Evolutionary conservation across 2,797 vertebrate species (phyloP).

Genomic region (Phoeniculus purpureus): DNA sequence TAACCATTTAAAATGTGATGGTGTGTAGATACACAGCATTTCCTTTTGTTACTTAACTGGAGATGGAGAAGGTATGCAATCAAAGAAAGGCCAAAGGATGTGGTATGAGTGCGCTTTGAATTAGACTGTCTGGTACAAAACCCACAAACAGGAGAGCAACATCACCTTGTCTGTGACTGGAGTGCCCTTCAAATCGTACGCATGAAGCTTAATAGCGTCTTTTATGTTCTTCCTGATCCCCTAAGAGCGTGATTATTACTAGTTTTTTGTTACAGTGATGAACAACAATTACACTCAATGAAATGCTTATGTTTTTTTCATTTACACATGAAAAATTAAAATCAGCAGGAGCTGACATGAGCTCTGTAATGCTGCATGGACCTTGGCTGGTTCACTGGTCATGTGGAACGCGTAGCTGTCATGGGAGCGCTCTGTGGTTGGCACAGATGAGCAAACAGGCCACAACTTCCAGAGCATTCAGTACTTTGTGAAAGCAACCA

Average conservation of each 20-base stretch:
- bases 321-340: background rate
- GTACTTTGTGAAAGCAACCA: background rate
- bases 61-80: background rate
- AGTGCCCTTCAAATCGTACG: background rate
- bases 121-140: background rate
- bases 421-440: background rate
- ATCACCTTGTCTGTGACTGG: background rate
- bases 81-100: background rate
- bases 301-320: background rate
- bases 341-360: background rate
- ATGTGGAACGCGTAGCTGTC: background rate
- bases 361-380: background rate
- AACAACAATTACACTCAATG: background rate
- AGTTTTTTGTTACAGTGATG: background rate
- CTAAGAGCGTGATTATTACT: background rate
- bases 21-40: background rate
- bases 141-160: background rate
- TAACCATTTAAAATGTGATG: background rate
- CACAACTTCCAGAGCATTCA: background rate
- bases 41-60: background rate
- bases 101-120: background rate
- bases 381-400: background rate
- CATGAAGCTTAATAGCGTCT: background rate
- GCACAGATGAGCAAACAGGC: background rate
- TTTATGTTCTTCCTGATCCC: background rate